Conservation (phyloP, 2,797 vertebrate genomes). For the Mionectes olivaceus region DNA sequence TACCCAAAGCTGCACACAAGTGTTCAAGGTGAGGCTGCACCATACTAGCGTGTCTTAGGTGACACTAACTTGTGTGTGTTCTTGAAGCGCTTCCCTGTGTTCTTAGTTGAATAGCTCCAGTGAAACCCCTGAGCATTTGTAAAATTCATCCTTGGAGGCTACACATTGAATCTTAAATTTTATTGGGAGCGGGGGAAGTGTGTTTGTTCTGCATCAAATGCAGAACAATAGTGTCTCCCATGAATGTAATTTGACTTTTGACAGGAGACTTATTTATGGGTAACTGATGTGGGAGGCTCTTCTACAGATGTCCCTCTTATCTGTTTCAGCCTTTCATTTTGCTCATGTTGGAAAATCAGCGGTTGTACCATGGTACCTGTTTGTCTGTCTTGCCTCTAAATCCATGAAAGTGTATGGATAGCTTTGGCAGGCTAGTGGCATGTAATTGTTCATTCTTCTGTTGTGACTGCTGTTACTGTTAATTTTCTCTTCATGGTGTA, state of each 20-base stretch:
- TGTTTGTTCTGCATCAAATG: neutral
- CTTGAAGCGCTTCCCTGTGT: neutral
- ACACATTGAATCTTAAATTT: neutral
- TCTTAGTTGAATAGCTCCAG: neutral
- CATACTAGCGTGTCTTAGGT: neutral
- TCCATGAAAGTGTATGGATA: neutral
- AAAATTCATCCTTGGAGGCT: neutral
- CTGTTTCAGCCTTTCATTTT: neutral
- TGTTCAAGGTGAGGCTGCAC: neutral
- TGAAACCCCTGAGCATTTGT: neutral
- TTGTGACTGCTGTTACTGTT: neutral
- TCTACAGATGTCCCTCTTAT: neutral
- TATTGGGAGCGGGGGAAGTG: accelerated
- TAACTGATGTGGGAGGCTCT: neutral
- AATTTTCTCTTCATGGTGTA: neutral
- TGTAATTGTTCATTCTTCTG: neutral
- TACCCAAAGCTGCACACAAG: neutral
- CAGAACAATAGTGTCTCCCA: neutral
- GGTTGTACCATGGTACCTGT: neutral
- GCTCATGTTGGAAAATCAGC: neutral
- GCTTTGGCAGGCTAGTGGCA: neutral
- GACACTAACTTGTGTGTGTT: neutral
- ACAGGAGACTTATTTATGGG: neutral
- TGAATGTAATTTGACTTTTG: neutral
- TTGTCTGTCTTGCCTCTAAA: neutral